phyloP scores from a whole-genome alignment of 2,113 vertebrate genomes.

The Dipodomys stephensi region DNA sequence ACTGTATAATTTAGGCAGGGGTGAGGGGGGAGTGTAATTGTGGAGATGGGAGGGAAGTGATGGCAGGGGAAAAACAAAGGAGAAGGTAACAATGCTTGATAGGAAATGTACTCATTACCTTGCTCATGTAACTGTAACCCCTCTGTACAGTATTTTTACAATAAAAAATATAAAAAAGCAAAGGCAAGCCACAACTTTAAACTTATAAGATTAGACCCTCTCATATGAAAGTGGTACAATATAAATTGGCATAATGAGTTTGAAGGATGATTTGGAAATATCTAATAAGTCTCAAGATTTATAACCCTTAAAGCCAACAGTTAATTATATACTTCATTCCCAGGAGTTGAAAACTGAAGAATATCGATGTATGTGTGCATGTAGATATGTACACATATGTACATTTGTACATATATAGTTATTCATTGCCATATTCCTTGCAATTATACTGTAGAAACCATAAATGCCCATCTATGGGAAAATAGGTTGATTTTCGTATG shows the following conservation, averaged over 20 bases:
- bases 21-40: too few species aligned
- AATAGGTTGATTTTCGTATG: neutral
- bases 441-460: too few species aligned
- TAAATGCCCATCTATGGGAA: too few species aligned
- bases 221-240: neutral
- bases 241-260: neutral
- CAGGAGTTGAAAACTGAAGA: neutral
- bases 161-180: neutral
- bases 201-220: neutral
- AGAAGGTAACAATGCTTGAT: too few species aligned
- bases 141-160: too few species aligned
- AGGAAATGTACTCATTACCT: too few species aligned
- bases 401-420: too few species aligned
- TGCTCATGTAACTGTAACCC: too few species aligned
- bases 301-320: neutral
- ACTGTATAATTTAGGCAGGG: too few species aligned
- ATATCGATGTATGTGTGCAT: neutral
- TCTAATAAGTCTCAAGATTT: neutral
- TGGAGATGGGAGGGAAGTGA: too few species aligned
- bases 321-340: neutral
- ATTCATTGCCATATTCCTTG: too few species aligned
- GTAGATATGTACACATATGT: neutral
- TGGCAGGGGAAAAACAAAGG: too few species aligned
- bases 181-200: neutral
- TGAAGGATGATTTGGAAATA: neutral